Conservation (phyloP, 2,113 vertebrate species). For the Tricholaema leucomelas region DNA sequence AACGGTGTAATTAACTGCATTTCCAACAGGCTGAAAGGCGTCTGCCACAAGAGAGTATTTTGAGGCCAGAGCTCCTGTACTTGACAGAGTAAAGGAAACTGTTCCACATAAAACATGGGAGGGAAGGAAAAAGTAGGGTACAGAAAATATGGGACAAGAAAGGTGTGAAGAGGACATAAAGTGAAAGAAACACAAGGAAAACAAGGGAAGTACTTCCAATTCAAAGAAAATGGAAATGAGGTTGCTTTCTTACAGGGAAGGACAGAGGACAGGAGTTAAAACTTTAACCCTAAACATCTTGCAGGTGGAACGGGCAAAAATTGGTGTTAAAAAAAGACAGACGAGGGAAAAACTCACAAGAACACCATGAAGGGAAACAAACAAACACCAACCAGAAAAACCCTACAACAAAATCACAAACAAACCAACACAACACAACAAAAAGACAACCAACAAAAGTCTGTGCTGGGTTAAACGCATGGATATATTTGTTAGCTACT, state of each 20-base stretch:
- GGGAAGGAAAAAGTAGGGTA: not conserved
- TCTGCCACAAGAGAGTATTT: not conserved
- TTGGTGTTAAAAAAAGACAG: accelerated
- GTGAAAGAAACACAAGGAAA: not conserved
- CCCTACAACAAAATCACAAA: too few relatives aligned
- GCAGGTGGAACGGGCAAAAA: not conserved
- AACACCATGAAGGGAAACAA: not conserved
- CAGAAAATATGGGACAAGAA: not conserved
- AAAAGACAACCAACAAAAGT: not conserved
- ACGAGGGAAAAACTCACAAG: not conserved
- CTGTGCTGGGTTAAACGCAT: not conserved
- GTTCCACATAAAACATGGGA: not conserved
- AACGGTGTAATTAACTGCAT: not conserved
- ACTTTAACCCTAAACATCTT: not conserved
- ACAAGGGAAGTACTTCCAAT: not conserved
- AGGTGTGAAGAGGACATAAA: accelerated
- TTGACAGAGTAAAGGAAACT: not conserved
- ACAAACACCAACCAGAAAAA: not conserved
- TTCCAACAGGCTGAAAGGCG: not conserved
- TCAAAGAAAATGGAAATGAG: not conserved
- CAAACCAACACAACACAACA: too few relatives aligned
- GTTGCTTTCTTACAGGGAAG: not conserved
- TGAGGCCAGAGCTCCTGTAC: not conserved
- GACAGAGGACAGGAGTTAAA: not conserved
- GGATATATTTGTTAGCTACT: not conserved